Base-by-base conservation (phyloP, 1,140 invertebrate genomes). In the Zeugodacus cucurbitae region DNA sequence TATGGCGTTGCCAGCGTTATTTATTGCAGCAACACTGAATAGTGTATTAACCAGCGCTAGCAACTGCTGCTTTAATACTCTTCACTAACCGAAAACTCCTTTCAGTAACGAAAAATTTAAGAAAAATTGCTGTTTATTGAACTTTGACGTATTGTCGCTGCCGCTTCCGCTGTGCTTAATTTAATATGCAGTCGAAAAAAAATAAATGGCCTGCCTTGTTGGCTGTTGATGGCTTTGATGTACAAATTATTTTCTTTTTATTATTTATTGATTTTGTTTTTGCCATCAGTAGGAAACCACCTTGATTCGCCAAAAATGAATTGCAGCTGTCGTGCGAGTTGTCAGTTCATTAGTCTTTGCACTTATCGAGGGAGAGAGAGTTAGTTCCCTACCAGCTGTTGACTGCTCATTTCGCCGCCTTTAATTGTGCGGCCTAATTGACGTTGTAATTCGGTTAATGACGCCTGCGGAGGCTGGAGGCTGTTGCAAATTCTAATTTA, bases 391-490 rank as follows among this genome's bases (percentile, higher is more conserved):
- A n/a, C 7, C 37, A 82, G 11, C 41, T 82, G 11, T n/a, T 82
- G 41, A 8, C 26, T 26, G n/a, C 37, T 17, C 41, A 29, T 48
- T 82, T 29, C 8, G 41, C 3, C 48, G 2, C 22, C 34, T 44
- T 78, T 26, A 82, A 82, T 48, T 82, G 34, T 1, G 6, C 22
- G 44, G 20, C 44, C 74, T 82, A 48, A 82, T 82, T 82, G 37
- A 48, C 74, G 11, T n/a, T 41, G 41, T 82, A 82, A 82, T 82
- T 82, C 26, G 20, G 74, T 82, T 82, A 29, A 82, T 54, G 74
- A 54, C 22, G 41, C 74, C 26, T 26, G 26, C 4, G 20, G 10
- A 5, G 34, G 37, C 41, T 48, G 20, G 10, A 5, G 34, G 37
- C 41, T 48, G 20, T 48, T 26, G 44, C n/a, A 10, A 48, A 29